Conservation (phyloP, 1,140 invertebrate species). For the Nephila pilipes region DNA sequence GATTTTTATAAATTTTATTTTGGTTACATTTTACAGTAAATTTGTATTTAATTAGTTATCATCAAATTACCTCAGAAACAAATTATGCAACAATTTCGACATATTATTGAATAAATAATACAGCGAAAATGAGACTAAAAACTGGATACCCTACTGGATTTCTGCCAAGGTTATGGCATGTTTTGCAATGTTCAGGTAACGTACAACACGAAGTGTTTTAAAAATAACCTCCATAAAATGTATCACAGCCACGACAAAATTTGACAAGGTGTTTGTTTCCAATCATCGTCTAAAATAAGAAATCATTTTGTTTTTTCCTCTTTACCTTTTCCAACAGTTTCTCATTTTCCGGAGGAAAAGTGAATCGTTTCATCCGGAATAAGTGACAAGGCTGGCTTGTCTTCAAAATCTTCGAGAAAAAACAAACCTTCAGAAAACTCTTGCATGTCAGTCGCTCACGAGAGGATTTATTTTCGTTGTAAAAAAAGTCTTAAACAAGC, state of each 20-base stretch:
- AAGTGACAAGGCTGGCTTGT: constrained; percentile 12
- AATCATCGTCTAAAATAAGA: constrained; percentile 34
- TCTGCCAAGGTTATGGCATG: constrained; percentile 18
- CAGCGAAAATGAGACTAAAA: background rate
- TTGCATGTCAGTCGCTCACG: background rate
- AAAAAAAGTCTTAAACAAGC: constrained; percentile 8
- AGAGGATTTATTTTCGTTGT: constrained; percentile 22
- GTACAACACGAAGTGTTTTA: background rate
- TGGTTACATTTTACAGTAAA: too few relatives aligned
- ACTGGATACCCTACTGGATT: background rate
- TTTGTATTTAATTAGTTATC: too few relatives aligned
- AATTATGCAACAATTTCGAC: background rate
- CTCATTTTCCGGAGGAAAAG: background rate
- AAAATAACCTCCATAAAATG: constrained; percentile 19
- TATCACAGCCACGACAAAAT: constrained; percentile 1
- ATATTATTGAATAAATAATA: background rate
- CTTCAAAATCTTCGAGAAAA: background rate
- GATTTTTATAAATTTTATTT: too few relatives aligned
- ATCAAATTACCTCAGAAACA: too few relatives aligned
- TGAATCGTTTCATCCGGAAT: background rate
- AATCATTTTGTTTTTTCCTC: constrained; percentile 2
- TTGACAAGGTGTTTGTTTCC: constrained; percentile 33
- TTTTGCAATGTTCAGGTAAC: constrained; percentile 18
- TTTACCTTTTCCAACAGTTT: background rate
- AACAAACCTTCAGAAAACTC: background rate